Base-by-base conservation (phyloP, 2,888 invertebrate species). In the Synanthedon andrenaeformis region DNA sequence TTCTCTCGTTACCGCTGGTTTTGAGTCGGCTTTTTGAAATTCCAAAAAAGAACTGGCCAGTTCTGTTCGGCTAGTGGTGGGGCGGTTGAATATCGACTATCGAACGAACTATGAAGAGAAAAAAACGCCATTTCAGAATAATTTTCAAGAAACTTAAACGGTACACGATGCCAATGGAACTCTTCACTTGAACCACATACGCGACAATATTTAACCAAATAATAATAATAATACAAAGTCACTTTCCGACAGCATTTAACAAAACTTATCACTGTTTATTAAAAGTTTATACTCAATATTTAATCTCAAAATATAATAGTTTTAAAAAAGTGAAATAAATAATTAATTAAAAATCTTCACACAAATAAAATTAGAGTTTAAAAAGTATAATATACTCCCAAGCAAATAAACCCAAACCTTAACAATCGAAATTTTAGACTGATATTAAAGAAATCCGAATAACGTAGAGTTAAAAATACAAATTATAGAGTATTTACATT, bases 401-500 rank as follows among this genome's bases (percentile, higher is more conserved):
- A 80, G 76, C 80, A 79, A 81, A 68, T 77, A 76, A 74, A 78
- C 79, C 82, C 77, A 77, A 23, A 82, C 82, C 83, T 81, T 79
- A 35, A 79, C 72, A 74, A 87, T 79, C 85, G 85, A 87, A 87
- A 86, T 82, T 79, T 76, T 87, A 87, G 87, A 87, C 87, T 87
- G 87, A 87, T 83, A 80, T 85, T 74, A 78, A 80, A 35, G 35
- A 35, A 82, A 64, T 77, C 82, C 81, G 78, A 77, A 79, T 81
- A 79, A 69, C 66, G 66, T 73, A 72, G 35, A 2, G 74, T 62
- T 74, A 72, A 64, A 60, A 62, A 69, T 71, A 69, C 66, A 71
- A 76, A 78, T 70, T 70, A 82, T 74, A 85, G 82, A 72, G 80
- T 86, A 87, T 87, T 86, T 87, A 87, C 87, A 86, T 86, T 87